Conservation (phyloP, 2,797 vertebrate genomes). For the Centroberyx gerrardi region DNA sequence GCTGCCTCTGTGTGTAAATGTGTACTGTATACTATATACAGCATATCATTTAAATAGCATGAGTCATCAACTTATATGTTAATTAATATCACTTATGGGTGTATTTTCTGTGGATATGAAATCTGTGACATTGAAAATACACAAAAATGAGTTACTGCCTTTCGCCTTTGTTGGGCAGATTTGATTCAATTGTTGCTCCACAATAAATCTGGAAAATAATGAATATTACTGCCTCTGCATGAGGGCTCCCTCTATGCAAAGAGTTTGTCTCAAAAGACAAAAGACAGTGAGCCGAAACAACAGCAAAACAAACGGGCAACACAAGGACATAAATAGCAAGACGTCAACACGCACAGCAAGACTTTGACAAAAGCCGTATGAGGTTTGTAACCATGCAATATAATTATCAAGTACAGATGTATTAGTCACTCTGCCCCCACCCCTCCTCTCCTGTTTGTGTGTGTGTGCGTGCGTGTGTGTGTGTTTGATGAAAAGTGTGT, state of each 20-base stretch:
- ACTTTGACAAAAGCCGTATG: constrained; percentile 60
- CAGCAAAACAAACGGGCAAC: constrained; percentile 60
- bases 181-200: constrained; percentile 13
- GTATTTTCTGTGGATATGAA: background rate
- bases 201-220: constrained; percentile 29
- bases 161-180: background rate
- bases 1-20: background rate
- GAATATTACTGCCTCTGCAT: constrained; percentile 50
- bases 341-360: constrained; percentile 66
- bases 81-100: constrained; percentile 10
- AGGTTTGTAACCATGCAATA: constrained; percentile 52
- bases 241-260: background rate
- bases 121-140: constrained; percentile 33
- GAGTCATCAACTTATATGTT: too few relatives aligned
- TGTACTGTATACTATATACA: too few relatives aligned
- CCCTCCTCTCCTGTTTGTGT: constrained; percentile 36
- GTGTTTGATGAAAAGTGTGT: constrained; percentile 19
- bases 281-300: constrained; percentile 61
- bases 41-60: too few relatives aligned
- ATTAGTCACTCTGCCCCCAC: constrained; percentile 58
- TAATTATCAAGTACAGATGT: constrained; percentile 76
- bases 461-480: constrained; percentile 18
- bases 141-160: constrained; percentile 18
- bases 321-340: constrained; percentile 66
- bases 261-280: constrained; percentile 61